Conservation (phyloP, 2,888 invertebrate genomes). For the Cancer borealis region DNA sequence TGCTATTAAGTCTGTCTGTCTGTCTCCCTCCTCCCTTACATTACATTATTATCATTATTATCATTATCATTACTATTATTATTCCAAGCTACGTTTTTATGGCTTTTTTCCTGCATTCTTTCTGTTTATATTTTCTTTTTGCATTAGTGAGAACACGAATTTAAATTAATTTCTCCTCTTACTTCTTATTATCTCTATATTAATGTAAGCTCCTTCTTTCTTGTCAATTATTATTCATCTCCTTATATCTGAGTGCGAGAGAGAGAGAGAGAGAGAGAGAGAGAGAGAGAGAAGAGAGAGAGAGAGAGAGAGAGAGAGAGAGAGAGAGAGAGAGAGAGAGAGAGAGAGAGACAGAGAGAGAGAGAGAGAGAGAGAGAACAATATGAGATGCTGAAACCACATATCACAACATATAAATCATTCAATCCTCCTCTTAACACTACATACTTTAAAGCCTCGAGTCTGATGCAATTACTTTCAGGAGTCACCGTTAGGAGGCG, state of each 20-base stretch:
- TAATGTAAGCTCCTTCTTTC: background rate
- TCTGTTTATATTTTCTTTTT: background rate
- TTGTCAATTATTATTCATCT: background rate
- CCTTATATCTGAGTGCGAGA: background rate
- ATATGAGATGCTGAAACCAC: conserved; percentile 5
- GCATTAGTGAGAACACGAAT: too few relatives aligned
- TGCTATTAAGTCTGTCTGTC: too few relatives aligned
- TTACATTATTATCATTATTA: conserved; percentile 8
- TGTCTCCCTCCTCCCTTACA: too few relatives aligned
- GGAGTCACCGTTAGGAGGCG: background rate
- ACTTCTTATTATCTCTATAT: too few relatives aligned
- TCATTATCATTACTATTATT: background rate
- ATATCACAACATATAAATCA: background rate
- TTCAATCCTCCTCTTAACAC: background rate
- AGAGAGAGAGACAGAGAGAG: too few relatives aligned
- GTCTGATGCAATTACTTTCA: background rate
- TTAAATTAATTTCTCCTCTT: too few relatives aligned
- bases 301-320: background rate
- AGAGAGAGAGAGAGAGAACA: background rate
- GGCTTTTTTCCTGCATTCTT: background rate
- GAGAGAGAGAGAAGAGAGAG: background rate
- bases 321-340: background rate
- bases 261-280: too few relatives aligned
- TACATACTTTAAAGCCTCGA: background rate
- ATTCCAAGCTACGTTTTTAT: background rate